Base-by-base conservation (phyloP, 1,140 invertebrate genomes). In the Elymnias hypermnestra region DNA sequence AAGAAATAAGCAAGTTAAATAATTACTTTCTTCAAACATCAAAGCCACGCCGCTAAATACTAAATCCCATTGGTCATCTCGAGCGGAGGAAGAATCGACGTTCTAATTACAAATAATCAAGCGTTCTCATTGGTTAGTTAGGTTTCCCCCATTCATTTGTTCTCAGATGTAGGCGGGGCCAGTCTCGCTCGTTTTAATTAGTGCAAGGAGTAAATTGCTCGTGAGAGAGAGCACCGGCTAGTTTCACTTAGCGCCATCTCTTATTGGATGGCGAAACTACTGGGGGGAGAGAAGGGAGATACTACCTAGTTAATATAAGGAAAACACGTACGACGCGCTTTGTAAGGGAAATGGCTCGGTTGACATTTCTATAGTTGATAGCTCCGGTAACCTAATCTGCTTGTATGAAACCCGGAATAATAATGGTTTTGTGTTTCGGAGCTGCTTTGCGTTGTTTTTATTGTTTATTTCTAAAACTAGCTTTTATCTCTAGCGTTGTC, bases 41-140 rank as follows among this genome's bases (percentile, higher is more conserved):
- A 53, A 42, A 51, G 47, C 31, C 22, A 21, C 61, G 61, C 57
- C 54, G 64, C 53, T 73, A 72, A 76, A 72, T 74, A 73, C 53
- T 61, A 67, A 78, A 78, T 78, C 72, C 68, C 53, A 85, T 85
- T 85, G 82, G 82, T 85, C 79, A 85, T 81, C 71, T 68, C 65
- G 50, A 23, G 50, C 52, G 71, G 53, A 81, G 76, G 76, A 72
- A 81, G 74, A 69, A 57, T 55, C 54, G 49, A 48, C 69, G 76
- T 82, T 83, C 79, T 85, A 85, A 85, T 85, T 85, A 85, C 77
- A 79, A 85, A 83, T 68, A 85, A 85, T 85, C 82, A 83, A 85
- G 70, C 53, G 33, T 51, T 57, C 65, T 59, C 57, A 85, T 85
- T 85, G 82, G 82, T 44, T 45, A 58, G 47, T 40, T 40, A 33